These are phyloP conservation scores for Eidolon helvum DNA, from an alignment of 2,113 vertebrate genomes.

Conservation along the genomic window DNA sequence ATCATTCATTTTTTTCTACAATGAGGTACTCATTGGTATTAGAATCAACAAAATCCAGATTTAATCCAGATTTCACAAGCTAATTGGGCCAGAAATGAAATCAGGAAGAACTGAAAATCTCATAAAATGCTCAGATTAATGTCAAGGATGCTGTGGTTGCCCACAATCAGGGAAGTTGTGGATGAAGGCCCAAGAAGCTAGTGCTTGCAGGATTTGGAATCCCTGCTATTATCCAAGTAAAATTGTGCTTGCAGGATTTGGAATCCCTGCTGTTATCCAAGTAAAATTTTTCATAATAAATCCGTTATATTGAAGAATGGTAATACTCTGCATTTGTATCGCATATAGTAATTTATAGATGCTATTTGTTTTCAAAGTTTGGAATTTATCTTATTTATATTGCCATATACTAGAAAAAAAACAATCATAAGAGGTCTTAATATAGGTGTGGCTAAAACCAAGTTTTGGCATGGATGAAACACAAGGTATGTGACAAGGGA, in stretches of 20 bases:
- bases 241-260: background rate
- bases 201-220: background rate
- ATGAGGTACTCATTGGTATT: background rate
- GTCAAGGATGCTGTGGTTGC: background rate
- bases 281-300: background rate
- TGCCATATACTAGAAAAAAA: background rate
- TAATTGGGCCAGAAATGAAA: background rate
- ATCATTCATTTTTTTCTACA: slow-evolving; percentile 27
- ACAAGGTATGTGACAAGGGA: background rate
- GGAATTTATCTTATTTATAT: background rate
- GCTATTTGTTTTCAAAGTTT: background rate
- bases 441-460: background rate
- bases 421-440: background rate
- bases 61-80: background rate
- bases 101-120: slow-evolving; percentile 2
- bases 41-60: slow-evolving; percentile 24
- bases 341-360: background rate
- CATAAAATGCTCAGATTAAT: background rate
- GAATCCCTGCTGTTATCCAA: background rate
- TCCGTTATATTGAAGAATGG: background rate
- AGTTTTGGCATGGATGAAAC: background rate
- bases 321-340: background rate
- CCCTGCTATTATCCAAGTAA: background rate
- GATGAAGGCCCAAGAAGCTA: background rate
- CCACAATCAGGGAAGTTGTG: background rate